Evolutionary conservation across 1,140 invertebrate species (phyloP).

Genomic region (Drosophila rufa): DNA sequence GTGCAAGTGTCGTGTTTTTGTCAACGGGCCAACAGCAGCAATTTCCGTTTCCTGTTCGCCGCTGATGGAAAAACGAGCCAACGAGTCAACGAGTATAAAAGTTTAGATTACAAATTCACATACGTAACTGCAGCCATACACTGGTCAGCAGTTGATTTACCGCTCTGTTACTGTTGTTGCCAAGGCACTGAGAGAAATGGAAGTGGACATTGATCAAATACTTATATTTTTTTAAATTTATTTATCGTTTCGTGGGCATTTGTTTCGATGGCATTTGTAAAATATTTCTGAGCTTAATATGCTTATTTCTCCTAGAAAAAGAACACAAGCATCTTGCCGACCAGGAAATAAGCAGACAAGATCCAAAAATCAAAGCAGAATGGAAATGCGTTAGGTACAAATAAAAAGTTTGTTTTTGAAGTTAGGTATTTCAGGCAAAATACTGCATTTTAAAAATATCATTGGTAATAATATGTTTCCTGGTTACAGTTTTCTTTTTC

Average conservation of each 20-base stretch:
- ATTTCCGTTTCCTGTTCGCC: conserved; percentile 79
- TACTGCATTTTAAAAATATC: no score
- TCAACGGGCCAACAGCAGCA: conserved; percentile 81
- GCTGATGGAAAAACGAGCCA: conserved; percentile 66
- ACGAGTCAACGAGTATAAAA: conserved; percentile 72
- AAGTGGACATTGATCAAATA: neutral
- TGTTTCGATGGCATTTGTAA: no score
- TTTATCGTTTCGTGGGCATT: no score
- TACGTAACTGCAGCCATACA: conserved; percentile 67
- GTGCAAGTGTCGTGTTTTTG: conserved; percentile 83
- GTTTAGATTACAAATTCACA: conserved; percentile 84
- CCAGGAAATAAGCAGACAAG: neutral
- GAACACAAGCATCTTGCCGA: neutral
- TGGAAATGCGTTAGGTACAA: neutral
- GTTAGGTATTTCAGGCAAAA: no score
- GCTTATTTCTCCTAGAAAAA: neutral
- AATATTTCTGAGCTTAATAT: no score
- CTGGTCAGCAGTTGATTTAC: conserved; percentile 80
- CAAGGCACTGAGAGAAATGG: conserved; percentile 2
- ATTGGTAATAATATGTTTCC: no score
- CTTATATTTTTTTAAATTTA: no score
- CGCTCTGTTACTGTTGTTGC: conserved; percentile 38
- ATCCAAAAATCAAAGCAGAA: neutral
- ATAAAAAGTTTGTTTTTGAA: no score
- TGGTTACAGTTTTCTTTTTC: no score